Base-by-base conservation (phyloP, 2,888 invertebrate species). In the Chalcosyrphus nemorum region DNA sequence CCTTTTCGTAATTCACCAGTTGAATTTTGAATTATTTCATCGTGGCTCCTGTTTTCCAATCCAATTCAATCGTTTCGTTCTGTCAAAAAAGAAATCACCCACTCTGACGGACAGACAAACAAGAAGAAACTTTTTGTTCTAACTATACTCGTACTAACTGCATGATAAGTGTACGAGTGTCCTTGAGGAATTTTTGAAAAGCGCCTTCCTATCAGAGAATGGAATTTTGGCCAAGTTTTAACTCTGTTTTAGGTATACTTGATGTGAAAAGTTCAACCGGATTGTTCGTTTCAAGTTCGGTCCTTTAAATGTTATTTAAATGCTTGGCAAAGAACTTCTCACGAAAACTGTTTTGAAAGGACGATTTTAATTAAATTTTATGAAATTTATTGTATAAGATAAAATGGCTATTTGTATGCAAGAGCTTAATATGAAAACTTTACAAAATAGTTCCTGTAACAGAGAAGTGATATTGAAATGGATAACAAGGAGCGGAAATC, bases 271-370 rank as follows among this genome's bases (percentile, higher is more conserved):
- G 15, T 24, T 47, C 32, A 47, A 47, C 7, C 21, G 70, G 32
- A 70, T 68, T 56, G 68, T 43, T 68, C 43, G 3, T n/a, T n/a
- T 43, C 29, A 32, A 43, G 70, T 24, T n/a, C 35, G 35, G 21
- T 57, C 43, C 32, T 56, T 32, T 56, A 43, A 68, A 43, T 45
- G 56, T 68, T 56, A 15, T 66, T 41, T 41, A 52, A 52, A 66
- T 56, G 29, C 21, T 70, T 47, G 29, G 2, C 24, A 7, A 35
- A 11, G 24, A 35, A 19, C 13, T 45, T 63, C 45, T 32, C n/a
- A 24, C 4, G 15, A 15, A 24, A 19, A 32, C 19, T 5, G 9
- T 29, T 32, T 19, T 7, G 24, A 21, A 29, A 56, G 2, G 6
- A 21, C 19, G 56, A 24, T 45, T 17, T 19, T 32, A 47, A 70